Conservation (phyloP, 2,113 vertebrate genomes). For the Pomatorhinus ruficollis region DNA sequence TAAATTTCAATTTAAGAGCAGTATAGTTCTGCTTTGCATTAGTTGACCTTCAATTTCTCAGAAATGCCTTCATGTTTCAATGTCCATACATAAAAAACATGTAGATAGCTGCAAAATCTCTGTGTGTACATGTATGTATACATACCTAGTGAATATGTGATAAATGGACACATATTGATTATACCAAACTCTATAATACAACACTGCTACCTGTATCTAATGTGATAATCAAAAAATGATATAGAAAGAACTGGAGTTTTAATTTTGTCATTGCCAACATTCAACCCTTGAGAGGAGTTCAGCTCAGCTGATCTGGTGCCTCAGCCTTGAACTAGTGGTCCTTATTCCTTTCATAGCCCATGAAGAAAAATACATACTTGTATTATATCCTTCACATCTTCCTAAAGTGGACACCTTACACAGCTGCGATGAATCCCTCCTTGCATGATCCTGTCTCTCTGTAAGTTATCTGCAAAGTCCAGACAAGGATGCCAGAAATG, state of each 20-base stretch:
- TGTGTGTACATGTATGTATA: neutral
- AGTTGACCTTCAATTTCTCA: neutral
- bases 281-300: neutral
- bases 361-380: neutral
- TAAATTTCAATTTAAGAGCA: slow-evolving; percentile 6
- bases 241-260: neutral
- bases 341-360: neutral
- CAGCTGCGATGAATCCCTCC: neutral
- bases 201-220: neutral
- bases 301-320: neutral
- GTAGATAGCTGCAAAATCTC: neutral
- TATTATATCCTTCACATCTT: neutral
- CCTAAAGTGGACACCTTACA: neutral
- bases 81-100: neutral
- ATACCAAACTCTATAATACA: neutral
- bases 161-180: neutral
- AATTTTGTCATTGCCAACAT: neutral
- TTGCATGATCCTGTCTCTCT: neutral
- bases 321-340: neutral
- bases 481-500: neutral
- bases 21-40: neutral
- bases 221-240: neutral
- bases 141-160: neutral
- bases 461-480: neutral
- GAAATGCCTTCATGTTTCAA: neutral